Base-by-base conservation (phyloP, 1,140 invertebrate genomes). In the Carposina sasakii region DNA sequence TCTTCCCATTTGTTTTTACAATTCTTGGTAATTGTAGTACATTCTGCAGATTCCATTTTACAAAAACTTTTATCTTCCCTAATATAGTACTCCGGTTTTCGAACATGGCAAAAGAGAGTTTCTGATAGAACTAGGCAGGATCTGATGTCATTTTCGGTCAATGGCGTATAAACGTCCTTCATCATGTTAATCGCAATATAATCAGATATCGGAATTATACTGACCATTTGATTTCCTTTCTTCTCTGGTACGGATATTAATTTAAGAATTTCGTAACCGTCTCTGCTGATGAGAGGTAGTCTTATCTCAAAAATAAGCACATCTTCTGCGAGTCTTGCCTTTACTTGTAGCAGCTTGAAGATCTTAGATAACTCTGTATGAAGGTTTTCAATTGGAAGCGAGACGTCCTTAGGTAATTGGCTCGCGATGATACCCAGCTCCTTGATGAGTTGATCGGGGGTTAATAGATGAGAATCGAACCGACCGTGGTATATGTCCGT, bases 401-500 rank as follows among this genome's bases (percentile, higher is more conserved):
- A 26, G 16, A 59, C 12, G 21, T 58, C 56, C 12, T 40, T 43
- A 2, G 51, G 31, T 24, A 58, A 28, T 34, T 53, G 46, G 1
- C 21, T 31, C 6, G 55, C 33, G 19, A 57, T 57, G 10, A 39
- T 13, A n/a, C 34, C 33, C 12, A 57, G 12, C 19, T 57, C 45
- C 2, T 33, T 3, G 31, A 40, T 51, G 1, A 57, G 33, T 30
- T 57, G 55, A 8, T 52, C 26, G 3, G 55, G 55, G 9, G 46
- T 17, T 6, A 57, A 16, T 2, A 57, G 15, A 23, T 57, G 55
- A 31, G 47, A 52, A 19, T 52, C 41, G 8, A 57, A 50, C 31
- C 30, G 49, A 0, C 50, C 55, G 45, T 52, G 48, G 17, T 57
- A 51, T 10, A 57, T 47, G 28, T 57, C 28, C 1, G 55, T 49